These are phyloP conservation scores for Albula glossodonta DNA, from an alignment of 2,113 vertebrate species.

Conservation along the genomic window DNA sequence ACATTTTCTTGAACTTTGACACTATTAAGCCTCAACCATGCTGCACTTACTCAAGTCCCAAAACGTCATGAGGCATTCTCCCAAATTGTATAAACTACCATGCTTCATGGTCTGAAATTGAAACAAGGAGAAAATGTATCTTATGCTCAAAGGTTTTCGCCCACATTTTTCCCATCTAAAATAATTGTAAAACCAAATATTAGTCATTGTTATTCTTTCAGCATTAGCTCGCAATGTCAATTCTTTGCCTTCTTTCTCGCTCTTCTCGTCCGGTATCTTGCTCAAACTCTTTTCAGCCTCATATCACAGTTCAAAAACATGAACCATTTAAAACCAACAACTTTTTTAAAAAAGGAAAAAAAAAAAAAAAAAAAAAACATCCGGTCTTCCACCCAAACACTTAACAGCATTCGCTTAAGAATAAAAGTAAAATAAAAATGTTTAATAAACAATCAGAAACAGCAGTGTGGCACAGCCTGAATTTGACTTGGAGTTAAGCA, in stretches of 20 bases:
- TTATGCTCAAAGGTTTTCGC: not conserved
- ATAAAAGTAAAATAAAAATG: slow-evolving; percentile 54
- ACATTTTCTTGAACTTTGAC: not conserved
- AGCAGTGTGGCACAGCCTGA: slow-evolving; percentile 62
- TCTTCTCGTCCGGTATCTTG: not conserved
- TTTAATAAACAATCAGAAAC: slow-evolving; percentile 55
- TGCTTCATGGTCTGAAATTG: not conserved
- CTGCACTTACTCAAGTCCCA: not conserved
- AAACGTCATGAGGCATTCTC: not conserved
- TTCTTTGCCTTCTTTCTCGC: not conserved
- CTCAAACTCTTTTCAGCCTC: slow-evolving; percentile 16
- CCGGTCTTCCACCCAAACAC: slow-evolving; percentile 60
- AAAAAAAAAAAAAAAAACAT: slow-evolving; percentile 46
- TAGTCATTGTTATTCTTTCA: not conserved
- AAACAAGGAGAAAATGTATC: not conserved
- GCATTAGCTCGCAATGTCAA: not conserved
- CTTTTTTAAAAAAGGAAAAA: slow-evolving; percentile 18
- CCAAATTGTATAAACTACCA: not conserved
- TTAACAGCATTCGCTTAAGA: slow-evolving; percentile 65
- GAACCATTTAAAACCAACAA: slow-evolving; percentile 4
- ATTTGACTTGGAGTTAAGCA: slow-evolving; percentile 64
- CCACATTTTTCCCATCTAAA: not conserved
- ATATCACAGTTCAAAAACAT: slow-evolving; percentile 17
- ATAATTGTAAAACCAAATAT: not conserved
- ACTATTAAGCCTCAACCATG: not conserved